Conservation (phyloP, 1,140 invertebrate genomes). For the Anadara kagoshimensis region DNA sequence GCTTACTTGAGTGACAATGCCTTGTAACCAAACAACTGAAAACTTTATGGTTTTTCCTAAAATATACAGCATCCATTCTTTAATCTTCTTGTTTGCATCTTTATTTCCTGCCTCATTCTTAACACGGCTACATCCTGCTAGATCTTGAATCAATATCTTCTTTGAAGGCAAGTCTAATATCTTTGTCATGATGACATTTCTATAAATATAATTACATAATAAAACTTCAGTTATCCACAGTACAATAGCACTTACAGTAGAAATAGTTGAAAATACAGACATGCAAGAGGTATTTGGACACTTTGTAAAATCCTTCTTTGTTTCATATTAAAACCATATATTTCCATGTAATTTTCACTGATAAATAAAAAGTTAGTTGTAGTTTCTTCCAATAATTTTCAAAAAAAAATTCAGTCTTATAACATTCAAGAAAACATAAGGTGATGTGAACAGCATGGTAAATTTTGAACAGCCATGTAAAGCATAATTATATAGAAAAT, state of each 20-base stretch:
- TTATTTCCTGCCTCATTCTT: not conserved
- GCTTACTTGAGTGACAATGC: slow-evolving; percentile 17
- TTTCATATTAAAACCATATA: not conserved
- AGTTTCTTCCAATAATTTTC: not conserved
- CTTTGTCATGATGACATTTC: slow-evolving; percentile 11
- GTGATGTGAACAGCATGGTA: not conserved
- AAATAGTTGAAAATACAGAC: too few species aligned
- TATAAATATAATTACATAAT: too few species aligned
- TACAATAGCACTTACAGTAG: too few species aligned
- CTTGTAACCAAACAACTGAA: slow-evolving; percentile 26
- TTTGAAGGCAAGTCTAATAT: slow-evolving; percentile 27
- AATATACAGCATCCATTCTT: slow-evolving; percentile 7
- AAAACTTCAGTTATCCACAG: too few species aligned
- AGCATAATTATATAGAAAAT: not conserved
- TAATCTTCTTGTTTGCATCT: slow-evolving; percentile 15
- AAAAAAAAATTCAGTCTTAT: too few species aligned
- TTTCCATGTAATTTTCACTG: not conserved
- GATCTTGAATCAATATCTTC: slow-evolving; percentile 23
- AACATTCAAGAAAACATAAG: not conserved
- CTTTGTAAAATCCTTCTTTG: too few species aligned
- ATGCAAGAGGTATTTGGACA: too few species aligned
- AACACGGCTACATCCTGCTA: slow-evolving; percentile 3
- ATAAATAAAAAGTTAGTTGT: not conserved
- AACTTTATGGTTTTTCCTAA: slow-evolving; percentile 2
- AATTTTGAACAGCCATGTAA: not conserved